Percentiles rank a stretch among this genome's conserved stretches.
Conservation (phyloP, 2,888 invertebrate genomes). For the Odontocolon sp. region DNA sequence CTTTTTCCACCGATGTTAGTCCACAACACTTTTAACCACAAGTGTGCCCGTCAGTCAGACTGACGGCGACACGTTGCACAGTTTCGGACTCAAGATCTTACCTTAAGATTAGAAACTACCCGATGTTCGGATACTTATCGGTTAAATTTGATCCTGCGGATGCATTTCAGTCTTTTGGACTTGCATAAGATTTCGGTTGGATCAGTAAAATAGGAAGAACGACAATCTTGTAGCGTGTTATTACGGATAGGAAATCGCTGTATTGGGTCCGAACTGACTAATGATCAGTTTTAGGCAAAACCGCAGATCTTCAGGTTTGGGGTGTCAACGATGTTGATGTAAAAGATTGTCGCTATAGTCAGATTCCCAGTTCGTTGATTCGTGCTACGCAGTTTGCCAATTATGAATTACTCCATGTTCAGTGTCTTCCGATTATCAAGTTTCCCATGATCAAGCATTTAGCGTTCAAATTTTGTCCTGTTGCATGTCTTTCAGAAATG, state of each 20-base stretch:
- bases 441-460: no score
- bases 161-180: not conserved
- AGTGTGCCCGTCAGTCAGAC: conserved; percentile 18
- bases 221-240: not conserved
- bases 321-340: no score
- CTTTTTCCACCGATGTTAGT: not conserved
- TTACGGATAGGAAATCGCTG: not conserved
- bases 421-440: no score
- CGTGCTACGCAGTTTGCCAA: no score
- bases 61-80: conserved; percentile 11
- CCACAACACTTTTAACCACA: not conserved
- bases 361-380: no score
- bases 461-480: no score
- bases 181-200: conserved; percentile 1
- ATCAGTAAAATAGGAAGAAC: not conserved
- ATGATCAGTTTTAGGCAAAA: no score
- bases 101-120: not conserved
- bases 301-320: no score
- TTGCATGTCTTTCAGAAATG: no score
- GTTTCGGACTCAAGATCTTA: conserved; percentile 13
- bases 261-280: not conserved
- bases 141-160: not conserved
- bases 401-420: no score
- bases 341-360: no score
- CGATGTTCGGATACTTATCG: not conserved